phyloP scores from a whole-genome alignment of 2,797 vertebrate species.

The Myotis daubentonii region DNA sequence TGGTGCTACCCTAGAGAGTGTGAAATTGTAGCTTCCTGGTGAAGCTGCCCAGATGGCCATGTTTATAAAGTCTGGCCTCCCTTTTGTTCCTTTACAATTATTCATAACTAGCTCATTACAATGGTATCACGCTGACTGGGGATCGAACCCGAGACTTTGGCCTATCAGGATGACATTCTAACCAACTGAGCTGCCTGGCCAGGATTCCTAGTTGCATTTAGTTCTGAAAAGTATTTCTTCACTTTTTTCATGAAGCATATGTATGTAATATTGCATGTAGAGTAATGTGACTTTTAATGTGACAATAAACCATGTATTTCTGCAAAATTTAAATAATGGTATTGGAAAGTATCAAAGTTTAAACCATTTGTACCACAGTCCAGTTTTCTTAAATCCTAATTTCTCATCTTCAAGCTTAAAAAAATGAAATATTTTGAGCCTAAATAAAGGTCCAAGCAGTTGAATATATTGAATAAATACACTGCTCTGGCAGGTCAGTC shows the following conservation, averaged over 20 bases:
- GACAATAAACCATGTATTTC: neutral
- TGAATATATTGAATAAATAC: neutral
- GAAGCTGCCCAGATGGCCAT: neutral
- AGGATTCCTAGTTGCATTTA: neutral
- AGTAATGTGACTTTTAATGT: constrained; percentile 17
- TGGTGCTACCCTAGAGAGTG: neutral
- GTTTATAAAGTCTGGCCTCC: neutral
- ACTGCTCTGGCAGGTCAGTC: neutral
- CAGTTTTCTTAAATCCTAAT: neutral
- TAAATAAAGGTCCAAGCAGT: neutral
- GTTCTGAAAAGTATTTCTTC: neutral
- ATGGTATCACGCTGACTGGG: neutral
- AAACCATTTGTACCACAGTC: constrained; percentile 27
- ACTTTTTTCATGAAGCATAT: neutral
- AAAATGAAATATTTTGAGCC: neutral
- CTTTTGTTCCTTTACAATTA: neutral
- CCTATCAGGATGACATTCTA: neutral
- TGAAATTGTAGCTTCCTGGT: neutral
- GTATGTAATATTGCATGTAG: neutral
- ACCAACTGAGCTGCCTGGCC: neutral
- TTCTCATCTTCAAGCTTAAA: neutral
- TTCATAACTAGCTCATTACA: neutral
- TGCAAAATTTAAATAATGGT: neutral
- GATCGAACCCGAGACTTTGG: neutral
- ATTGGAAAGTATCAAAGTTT: constrained; percentile 25